These are phyloP conservation scores for Glaucomys volans DNA, from an alignment of 2,113 vertebrate genomes.

Conservation along the genomic window DNA sequence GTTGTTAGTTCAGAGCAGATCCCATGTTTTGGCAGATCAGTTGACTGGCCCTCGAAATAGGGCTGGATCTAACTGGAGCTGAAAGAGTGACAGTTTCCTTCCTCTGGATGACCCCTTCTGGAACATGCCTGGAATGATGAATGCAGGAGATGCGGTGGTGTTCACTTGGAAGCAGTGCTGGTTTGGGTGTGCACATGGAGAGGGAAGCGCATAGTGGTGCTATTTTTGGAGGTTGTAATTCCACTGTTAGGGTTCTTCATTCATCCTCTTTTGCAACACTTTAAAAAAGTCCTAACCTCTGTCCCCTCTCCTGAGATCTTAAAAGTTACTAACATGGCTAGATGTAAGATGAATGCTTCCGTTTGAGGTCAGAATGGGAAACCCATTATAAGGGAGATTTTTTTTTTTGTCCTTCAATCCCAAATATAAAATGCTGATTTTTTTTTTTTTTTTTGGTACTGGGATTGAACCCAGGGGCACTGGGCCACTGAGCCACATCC, in stretches of 20 bases:
- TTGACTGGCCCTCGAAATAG: not conserved
- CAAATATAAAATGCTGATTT: not conserved
- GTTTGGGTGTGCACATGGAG: not conserved
- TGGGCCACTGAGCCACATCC: too few species aligned
- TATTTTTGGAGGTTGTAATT: constrained; percentile 29
- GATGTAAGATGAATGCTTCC: not conserved
- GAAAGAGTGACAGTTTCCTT: constrained; percentile 69
- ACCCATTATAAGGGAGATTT: not conserved
- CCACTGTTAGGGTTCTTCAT: not conserved
- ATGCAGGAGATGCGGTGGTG: not conserved
- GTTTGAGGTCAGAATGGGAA: not conserved
- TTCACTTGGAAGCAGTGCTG: not conserved
- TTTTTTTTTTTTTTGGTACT: too few species aligned
- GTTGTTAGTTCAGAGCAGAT: not conserved
- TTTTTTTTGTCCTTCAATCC: not conserved
- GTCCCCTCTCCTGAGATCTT: not conserved
- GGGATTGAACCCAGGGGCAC: too few species aligned
- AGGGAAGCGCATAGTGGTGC: not conserved
- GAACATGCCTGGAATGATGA: constrained; percentile 17
- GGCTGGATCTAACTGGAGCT: not conserved
- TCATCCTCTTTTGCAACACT: not conserved
- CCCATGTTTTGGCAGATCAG: constrained; percentile 38
- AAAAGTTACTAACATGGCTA: not conserved
- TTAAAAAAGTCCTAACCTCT: not conserved
- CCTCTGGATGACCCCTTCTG: constrained; percentile 40